Evolutionary conservation across 2,113 vertebrate species (phyloP), one percentile per base, ranked within the genome.

Genomic region (Arothron firmamentum): DNA sequence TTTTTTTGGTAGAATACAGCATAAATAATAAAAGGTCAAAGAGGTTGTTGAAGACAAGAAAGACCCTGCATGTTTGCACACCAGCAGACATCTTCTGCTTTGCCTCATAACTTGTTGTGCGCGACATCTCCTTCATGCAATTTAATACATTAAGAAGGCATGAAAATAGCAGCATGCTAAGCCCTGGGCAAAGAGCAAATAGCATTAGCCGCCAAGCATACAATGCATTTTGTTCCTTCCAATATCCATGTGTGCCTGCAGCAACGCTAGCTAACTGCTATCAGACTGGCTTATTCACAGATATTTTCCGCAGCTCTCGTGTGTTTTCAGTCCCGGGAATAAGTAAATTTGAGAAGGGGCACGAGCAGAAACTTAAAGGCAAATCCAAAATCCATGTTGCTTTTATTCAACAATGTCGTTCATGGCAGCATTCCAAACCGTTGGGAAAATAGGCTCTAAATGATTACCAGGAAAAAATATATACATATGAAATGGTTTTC

Each of bases 151-250:
- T 89, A 89, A 89, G 81, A 74, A 83, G 79, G 79, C 78, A 70
- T 88, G 82, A 84, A 87, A 89, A 88, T 82, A 82, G 81, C 84
- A 86, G 83, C 78, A 67, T 79, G 74, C 81, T 90, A 88, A 91
- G 86, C 82, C 86, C 58, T 66, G 68, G 78, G 82, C 81, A 3
- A 81, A 85, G 50, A 77, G 81, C 79, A 83, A 88, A 88, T 77
- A 84, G 75, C 80, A 88, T 89, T 86, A 87, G 78, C 85, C 74
- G 47, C 75, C 66, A 15, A 83, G 79, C 72, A 69, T 74, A 85
- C 78, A 49, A 56, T 65, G 75, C 77, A 65, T 81, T 74, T 77
- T 56, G 68, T 74, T 81, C 79, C 78, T 83, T 83, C 76, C 72
- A 82, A 77, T 85, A 88, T 83, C 84, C 67, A 62, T 66, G 65